phyloP scores from a whole-genome alignment of 2,113 vertebrate genomes.

The Carassius gibelio region DNA sequence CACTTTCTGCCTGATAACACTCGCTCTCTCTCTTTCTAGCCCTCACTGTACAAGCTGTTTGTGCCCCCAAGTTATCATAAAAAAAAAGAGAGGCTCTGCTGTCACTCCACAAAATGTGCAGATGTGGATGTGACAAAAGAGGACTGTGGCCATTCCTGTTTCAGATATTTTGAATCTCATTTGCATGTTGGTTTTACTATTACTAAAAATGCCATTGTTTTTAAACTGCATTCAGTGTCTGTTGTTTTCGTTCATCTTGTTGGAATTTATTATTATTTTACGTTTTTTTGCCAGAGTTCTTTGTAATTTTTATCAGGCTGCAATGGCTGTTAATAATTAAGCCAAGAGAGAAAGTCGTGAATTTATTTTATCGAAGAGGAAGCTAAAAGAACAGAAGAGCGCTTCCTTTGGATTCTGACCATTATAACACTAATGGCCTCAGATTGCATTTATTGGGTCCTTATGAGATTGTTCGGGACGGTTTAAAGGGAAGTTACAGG shows the following conservation, averaged over 20 bases:
- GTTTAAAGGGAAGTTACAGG: conserved; percentile 9
- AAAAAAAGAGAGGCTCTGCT: conserved; percentile 14
- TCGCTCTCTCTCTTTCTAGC: conserved; percentile 21
- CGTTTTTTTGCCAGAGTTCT: background rate
- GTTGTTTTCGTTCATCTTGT: background rate
- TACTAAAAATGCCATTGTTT: background rate
- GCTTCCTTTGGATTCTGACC: background rate
- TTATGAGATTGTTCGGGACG: conserved; percentile 13
- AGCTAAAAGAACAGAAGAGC: conserved; percentile 36
- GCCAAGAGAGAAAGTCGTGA: background rate
- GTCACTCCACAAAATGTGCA: conserved; percentile 11
- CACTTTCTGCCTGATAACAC: conserved; percentile 54
- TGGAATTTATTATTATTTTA: too few species aligned
- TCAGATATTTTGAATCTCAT: background rate
- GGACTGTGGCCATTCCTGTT: background rate
- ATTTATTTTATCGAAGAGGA: conserved; percentile 19
- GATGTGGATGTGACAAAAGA: conserved; percentile 39
- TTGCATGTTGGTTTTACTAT: background rate
- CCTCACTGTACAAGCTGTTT: conserved; percentile 1
- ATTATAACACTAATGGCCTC: conserved; percentile 29
- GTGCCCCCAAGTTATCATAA: background rate
- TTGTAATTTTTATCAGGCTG: conserved; percentile 38
- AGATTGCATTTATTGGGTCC: background rate
- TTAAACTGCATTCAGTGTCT: background rate
- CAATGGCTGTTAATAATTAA: conserved; percentile 64